Evolutionary conservation across 2,113 vertebrate species (phyloP), one percentile per base, ranked within the genome.

Genomic region (Brachyhypopomus gauderio): DNA sequence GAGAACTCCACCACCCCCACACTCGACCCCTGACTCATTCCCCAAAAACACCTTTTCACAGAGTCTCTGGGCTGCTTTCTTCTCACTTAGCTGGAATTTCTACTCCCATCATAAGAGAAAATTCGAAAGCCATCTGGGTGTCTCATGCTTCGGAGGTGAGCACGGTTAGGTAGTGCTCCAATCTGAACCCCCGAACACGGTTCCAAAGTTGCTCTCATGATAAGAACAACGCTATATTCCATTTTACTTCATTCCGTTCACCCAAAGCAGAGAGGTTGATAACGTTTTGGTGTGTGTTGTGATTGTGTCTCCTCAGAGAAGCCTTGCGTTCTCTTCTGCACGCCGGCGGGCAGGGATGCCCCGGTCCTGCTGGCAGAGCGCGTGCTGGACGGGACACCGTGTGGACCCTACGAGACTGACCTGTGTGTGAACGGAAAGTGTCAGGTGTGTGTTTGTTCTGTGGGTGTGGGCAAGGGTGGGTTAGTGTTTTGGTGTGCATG

Each of bases 351-450:
- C 60, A 94, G 94, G 72, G 96, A 97, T 60, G 89, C 94, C 3
- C 95, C 97, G 0, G 86, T 95, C 71, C 89, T 97, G 88, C 89
- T 97, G 88, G 80, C 97, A 1, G 96, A 99, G 82, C 92, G 95
- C 77, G 97, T 98, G 77, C 93, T 97, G 20, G 98, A 99, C 36
- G 98, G 98, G 11, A 99, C 98, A 0, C 95, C 97, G 0, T 99
- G 98, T 14, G 98, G 97, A 63, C 96, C 97, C 3, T 99, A 97
- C 0, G 97, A 99, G 91, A 92, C 92, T 0, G 98, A 99, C 88
- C 94, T 99, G 83, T 99, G 98, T 87, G 95, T 99, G 45, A 95
- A 96, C 19, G 97, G 98, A 88, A 96, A 92, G 85, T 99, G 98
- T 92, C 96, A 98, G 97, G 98, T 85, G 36, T 23, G 56, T 58